Evolutionary conservation across 2,113 vertebrate genomes (phyloP).

Genomic region (Daboia siamensis): DNA sequence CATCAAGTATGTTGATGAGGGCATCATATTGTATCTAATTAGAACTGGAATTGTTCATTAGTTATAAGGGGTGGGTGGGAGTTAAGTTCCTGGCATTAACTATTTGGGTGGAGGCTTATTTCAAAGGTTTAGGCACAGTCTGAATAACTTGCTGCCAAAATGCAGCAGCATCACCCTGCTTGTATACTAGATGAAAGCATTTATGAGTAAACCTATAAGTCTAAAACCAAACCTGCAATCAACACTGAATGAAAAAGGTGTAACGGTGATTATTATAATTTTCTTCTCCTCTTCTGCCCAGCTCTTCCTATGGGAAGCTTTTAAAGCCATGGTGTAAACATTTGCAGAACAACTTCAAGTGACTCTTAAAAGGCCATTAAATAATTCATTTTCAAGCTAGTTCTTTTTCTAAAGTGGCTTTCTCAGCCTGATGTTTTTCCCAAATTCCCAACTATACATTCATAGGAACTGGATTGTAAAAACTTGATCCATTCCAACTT

Average conservation of each 20-base stretch:
- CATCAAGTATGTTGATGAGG: slow-evolving; percentile 36
- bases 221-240: neutral
- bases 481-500: neutral
- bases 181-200: neutral
- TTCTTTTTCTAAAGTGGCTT: neutral
- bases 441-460: neutral
- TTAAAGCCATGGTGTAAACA: neutral
- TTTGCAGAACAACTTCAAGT: neutral
- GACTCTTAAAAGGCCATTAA: neutral
- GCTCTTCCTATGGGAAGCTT: neutral
- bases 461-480: neutral
- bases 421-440: neutral
- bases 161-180: neutral
- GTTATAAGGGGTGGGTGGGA: neutral
- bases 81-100: neutral
- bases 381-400: neutral
- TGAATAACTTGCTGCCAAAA: neutral
- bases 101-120: slow-evolving; percentile 5
- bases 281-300: neutral
- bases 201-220: neutral
- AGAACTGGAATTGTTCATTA: slow-evolving; percentile 29
- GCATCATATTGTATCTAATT: slow-evolving; percentile 37
- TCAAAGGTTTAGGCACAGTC: slow-evolving; percentile 4
- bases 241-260: neutral
- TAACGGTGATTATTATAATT: neutral